Evolutionary conservation across 2,797 vertebrate genomes (phyloP).

Genomic region (Mus caroli): DNA sequence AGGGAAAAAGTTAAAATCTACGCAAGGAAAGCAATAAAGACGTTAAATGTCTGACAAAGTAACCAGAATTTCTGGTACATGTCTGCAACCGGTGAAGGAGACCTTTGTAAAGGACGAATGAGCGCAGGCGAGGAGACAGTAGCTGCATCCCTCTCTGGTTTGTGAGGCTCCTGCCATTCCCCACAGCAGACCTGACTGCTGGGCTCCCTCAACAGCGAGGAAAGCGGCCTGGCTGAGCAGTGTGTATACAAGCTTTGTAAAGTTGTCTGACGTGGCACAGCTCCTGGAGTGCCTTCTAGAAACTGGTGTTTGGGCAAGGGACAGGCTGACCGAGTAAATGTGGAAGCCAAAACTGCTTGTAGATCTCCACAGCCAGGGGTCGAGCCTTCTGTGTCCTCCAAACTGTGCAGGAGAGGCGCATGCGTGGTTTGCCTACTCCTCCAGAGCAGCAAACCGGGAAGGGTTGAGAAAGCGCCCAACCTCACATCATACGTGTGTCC

Average conservation of each 20-base stretch:
- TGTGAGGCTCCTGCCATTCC: background rate
- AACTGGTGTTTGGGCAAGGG: conserved; percentile 57
- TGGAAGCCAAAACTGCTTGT: background rate
- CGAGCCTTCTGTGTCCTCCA: background rate
- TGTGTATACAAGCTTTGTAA: conserved; percentile 50
- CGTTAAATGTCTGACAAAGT: conserved; percentile 51
- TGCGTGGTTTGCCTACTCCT: background rate
- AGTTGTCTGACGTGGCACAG: conserved; percentile 34
- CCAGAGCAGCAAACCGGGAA: background rate
- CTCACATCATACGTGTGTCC: background rate
- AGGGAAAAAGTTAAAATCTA: conserved; percentile 28
- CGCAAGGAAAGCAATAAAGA: conserved; percentile 58
- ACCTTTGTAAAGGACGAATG: conserved; percentile 6
- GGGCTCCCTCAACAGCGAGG: background rate
- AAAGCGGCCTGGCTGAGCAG: background rate
- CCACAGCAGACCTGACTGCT: background rate
- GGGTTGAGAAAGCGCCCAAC: background rate
- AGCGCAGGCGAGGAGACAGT: background rate
- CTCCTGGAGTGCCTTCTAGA: fast-evolving
- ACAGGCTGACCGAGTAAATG: conserved; percentile 65
- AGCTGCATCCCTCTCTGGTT: background rate
- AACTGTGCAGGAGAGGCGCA: background rate
- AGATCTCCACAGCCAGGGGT: background rate
- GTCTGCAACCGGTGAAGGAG: background rate
- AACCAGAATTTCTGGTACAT: background rate